Evolutionary conservation across 1,140 invertebrate genomes (phyloP).

Genomic region (Brachystomella parvula): DNA sequence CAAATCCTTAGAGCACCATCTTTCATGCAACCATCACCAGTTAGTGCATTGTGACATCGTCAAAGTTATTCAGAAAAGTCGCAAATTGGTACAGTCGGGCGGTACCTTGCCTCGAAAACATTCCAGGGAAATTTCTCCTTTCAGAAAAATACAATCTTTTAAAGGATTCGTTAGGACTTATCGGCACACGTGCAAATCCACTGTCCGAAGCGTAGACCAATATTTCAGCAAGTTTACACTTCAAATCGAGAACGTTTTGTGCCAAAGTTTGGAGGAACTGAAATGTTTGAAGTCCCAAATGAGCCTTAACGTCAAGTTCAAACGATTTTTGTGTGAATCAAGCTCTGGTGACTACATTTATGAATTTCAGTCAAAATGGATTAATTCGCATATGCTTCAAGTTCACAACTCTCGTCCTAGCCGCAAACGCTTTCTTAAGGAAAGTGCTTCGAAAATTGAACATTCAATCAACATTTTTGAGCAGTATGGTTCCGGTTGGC

Average conservation of each 20-base stretch:
- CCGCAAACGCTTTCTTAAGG: not conserved
- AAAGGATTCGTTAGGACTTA: not conserved
- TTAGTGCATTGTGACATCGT: no score
- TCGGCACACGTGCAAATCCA: not conserved
- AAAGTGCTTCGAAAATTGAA: not conserved
- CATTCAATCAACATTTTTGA: not conserved
- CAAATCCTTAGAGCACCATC: not conserved
- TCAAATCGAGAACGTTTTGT: not conserved
- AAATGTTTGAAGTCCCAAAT: not conserved
- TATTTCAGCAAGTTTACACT: not conserved
- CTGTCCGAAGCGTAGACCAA: not conserved
- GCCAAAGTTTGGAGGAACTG: not conserved
- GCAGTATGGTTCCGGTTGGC: constrained; percentile 5
- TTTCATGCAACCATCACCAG: no score
- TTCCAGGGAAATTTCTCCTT: not conserved
- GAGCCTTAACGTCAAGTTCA: not conserved
- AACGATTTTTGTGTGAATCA: constrained; percentile 9
- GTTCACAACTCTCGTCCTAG: not conserved
- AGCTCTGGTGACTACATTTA: not conserved
- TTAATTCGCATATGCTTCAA: constrained; percentile 5
- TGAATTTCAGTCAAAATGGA: not conserved
- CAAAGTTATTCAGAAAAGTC: not conserved
- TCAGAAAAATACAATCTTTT: constrained; percentile 1
- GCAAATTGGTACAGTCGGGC: not conserved
- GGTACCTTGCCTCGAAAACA: not conserved